phyloP scores from a whole-genome alignment of 1,140 invertebrate species.

The Micrasema longulum region DNA sequence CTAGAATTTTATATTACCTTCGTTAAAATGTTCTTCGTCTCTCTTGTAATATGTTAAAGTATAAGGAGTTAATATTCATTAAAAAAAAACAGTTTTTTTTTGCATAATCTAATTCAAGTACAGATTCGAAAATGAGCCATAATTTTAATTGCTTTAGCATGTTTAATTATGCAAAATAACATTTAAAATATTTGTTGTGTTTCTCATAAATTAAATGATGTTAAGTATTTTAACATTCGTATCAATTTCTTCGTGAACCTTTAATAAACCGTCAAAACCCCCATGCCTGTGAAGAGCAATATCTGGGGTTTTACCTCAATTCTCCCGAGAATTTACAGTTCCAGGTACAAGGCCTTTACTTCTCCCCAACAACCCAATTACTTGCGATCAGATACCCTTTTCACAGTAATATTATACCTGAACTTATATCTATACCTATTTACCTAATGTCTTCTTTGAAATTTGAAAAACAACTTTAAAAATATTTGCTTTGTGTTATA shows the following conservation, averaged over 20 bases:
- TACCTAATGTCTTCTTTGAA: constrained; percentile 20
- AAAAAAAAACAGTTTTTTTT: too few relatives aligned
- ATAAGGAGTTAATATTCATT: too few relatives aligned
- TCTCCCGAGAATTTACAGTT: background rate
- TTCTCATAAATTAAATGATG: too few relatives aligned
- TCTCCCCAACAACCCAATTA: constrained; percentile 21
- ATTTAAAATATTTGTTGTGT: too few relatives aligned
- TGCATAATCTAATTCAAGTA: too few relatives aligned
- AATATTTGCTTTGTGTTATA: background rate
- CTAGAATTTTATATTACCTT: too few relatives aligned
- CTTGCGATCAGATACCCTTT: constrained; percentile 23
- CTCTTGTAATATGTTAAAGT: too few relatives aligned
- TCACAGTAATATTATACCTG: constrained; percentile 15
- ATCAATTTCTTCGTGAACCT: background rate
- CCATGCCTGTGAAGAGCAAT: background rate
- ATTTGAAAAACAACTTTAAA: background rate
- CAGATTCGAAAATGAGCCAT: too few relatives aligned
- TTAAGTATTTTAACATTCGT: too few relatives aligned
- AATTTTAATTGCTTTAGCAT: too few relatives aligned
- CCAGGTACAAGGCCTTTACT: constrained; percentile 9
- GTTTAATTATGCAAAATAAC: too few relatives aligned
- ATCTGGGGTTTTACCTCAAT: constrained; percentile 10
- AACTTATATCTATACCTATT: constrained; percentile 23
- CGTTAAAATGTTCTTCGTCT: too few relatives aligned
- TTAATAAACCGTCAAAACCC: constrained; percentile 16